Conservation (phyloP, 2,888 invertebrate genomes). For the Diarsia rubi region DNA sequence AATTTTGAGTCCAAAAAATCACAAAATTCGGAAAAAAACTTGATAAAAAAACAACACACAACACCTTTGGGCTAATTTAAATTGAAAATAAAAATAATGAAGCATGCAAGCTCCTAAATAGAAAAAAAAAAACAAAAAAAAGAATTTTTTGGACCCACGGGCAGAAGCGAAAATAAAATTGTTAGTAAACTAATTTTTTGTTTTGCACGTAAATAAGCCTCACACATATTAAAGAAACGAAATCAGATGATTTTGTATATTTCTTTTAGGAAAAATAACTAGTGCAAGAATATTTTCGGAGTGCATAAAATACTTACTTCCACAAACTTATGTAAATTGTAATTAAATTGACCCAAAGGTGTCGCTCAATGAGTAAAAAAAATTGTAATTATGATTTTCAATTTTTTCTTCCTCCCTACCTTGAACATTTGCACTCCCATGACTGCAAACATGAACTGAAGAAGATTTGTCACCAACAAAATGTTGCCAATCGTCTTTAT, state of each 20-base stretch:
- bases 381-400: slow-evolving; percentile 53
- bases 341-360: slow-evolving; percentile 86
- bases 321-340: slow-evolving; percentile 64
- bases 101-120: slow-evolving; percentile 74
- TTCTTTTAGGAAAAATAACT: slow-evolving; percentile 57
- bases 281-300: slow-evolving; percentile 58
- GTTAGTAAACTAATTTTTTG: slow-evolving; percentile 79
- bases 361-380: slow-evolving; percentile 74
- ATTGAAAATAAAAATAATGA: slow-evolving; percentile 64
- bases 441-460: slow-evolving; percentile 99
- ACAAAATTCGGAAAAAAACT: slow-evolving; percentile 69
- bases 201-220: slow-evolving; percentile 77
- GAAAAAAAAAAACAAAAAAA: slow-evolving; percentile 58
- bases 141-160: slow-evolving; percentile 89
- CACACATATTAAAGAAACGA: slow-evolving; percentile 82
- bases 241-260: slow-evolving; percentile 76
- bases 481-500: slow-evolving; percentile 99
- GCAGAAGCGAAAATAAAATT: slow-evolving; percentile 74
- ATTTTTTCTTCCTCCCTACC: slow-evolving; percentile 92
- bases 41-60: slow-evolving; percentile 76
- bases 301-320: slow-evolving; percentile 79
- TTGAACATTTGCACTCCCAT: slow-evolving; percentile 99
- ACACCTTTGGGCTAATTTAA: slow-evolving; percentile 88
- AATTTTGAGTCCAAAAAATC: slow-evolving; percentile 88
- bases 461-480: slow-evolving; percentile 99